phyloP scores from a whole-genome alignment of 2,113 vertebrate species.

The Bos javanicus region DNA sequence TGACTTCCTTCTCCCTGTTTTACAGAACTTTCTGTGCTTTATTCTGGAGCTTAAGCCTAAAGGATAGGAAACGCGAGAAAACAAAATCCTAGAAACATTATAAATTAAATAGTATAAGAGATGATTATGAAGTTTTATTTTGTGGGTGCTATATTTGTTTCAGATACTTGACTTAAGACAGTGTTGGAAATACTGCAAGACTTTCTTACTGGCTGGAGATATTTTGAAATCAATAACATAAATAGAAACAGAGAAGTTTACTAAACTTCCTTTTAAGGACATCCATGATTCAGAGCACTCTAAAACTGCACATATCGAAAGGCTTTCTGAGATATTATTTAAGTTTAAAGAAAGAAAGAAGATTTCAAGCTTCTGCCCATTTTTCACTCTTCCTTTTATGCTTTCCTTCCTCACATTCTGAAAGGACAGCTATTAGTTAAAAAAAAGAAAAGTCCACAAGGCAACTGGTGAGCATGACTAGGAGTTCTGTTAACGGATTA shows the following conservation, averaged over 20 bases:
- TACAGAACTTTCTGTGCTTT: background rate
- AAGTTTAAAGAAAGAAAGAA: background rate
- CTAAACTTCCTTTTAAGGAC: constrained; percentile 63
- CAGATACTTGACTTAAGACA: background rate
- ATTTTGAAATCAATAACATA: constrained; percentile 35
- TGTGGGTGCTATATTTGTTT: background rate
- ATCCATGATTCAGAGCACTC: background rate
- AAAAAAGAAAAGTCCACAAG: background rate
- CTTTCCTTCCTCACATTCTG: background rate
- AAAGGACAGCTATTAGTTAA: background rate
- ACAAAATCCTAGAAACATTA: background rate
- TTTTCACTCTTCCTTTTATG: background rate
- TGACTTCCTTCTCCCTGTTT: background rate
- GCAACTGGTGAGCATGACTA: background rate
- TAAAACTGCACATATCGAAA: constrained; percentile 17
- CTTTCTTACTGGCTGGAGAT: background rate
- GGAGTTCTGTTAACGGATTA: background rate
- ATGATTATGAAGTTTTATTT: background rate
- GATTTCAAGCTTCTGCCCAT: background rate
- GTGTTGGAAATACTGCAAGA: background rate
- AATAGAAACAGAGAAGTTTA: constrained; percentile 65
- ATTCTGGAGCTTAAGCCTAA: background rate
- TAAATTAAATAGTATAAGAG: background rate
- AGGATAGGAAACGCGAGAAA: background rate
- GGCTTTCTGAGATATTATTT: background rate